Percentiles rank a stretch among this genome's conserved stretches.
Conservation (phyloP, 2,888 invertebrate species). For the Tubiluchus corallicola region DNA sequence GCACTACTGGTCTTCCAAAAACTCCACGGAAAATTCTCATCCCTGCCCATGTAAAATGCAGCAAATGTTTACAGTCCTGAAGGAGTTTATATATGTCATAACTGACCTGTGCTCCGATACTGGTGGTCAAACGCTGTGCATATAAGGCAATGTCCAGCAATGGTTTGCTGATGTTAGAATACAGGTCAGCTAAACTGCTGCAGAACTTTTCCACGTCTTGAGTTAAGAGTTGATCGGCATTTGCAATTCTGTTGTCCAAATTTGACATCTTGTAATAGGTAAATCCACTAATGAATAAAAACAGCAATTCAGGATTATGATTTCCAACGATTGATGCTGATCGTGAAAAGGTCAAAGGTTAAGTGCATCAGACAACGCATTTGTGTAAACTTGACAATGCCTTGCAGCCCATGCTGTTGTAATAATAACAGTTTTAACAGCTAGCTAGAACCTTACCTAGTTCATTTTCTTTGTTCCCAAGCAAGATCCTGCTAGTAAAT, state of each 20-base stretch:
- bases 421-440: too few species aligned
- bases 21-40: too few species aligned
- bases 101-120: constrained; percentile 53
- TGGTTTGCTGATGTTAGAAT: constrained; percentile 91
- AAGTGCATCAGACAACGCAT: too few species aligned
- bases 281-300: constrained; percentile 45
- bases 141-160: constrained; percentile 83
- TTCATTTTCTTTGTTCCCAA: too few species aligned
- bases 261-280: constrained; percentile 94
- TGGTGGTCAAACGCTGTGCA: constrained; percentile 65
- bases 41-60: background rate
- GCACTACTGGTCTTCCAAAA: too few species aligned
- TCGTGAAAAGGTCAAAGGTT: too few species aligned
- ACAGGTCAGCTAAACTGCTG: constrained; percentile 79
- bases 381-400: too few species aligned
- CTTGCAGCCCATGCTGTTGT: too few species aligned
- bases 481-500: too few species aligned
- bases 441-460: too few species aligned
- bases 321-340: too few species aligned
- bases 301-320: background rate
- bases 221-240: constrained; percentile 85
- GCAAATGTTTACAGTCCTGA: too few species aligned
- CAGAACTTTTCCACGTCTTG: constrained; percentile 96
- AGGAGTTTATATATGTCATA: constrained; percentile 8
- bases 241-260: constrained; percentile 79